phyloP scores from a whole-genome alignment of 53 echinoderm and acorn worm species.

The Astropecten irregularis region DNA sequence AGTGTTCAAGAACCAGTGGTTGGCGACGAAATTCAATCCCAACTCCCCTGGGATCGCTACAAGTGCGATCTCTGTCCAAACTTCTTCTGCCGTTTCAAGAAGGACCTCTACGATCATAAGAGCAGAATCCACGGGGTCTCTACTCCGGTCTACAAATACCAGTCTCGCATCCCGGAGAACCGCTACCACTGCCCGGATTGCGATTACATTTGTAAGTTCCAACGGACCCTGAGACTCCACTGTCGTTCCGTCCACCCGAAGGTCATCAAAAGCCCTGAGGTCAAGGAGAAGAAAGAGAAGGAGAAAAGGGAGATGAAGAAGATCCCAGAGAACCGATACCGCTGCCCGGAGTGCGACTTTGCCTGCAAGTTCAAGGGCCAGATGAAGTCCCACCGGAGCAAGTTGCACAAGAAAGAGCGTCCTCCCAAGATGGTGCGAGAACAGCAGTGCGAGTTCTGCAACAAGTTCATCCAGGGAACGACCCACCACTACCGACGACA shows the following conservation, averaged over 20 bases:
- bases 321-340: constrained; percentile 35
- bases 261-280: neutral
- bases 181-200: constrained; percentile 58
- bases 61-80: constrained; percentile 49
- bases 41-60: constrained; percentile 24
- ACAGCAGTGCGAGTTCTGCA: constrained; percentile 71
- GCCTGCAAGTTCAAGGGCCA: constrained; percentile 65
- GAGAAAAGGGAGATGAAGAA: constrained; percentile 4
- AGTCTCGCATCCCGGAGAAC: constrained; percentile 55
- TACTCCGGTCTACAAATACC: constrained; percentile 39
- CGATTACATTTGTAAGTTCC: constrained; percentile 56
- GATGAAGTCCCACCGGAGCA: constrained; percentile 52
- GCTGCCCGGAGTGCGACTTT: constrained; percentile 65
- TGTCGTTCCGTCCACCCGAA: constrained; percentile 44
- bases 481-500: constrained; percentile 73
- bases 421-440: constrained; percentile 54
- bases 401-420: constrained; percentile 48
- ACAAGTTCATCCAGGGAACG: constrained; percentile 70
- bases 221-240: constrained; percentile 40
- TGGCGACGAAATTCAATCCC: neutral
- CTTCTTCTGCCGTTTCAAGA: constrained; percentile 50
- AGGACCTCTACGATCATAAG: constrained; percentile 40
- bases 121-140: constrained; percentile 26
- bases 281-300: neutral
- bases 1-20: neutral